phyloP scores from a whole-genome alignment of 2,113 vertebrate genomes.

The Accipiter virgatus region DNA sequence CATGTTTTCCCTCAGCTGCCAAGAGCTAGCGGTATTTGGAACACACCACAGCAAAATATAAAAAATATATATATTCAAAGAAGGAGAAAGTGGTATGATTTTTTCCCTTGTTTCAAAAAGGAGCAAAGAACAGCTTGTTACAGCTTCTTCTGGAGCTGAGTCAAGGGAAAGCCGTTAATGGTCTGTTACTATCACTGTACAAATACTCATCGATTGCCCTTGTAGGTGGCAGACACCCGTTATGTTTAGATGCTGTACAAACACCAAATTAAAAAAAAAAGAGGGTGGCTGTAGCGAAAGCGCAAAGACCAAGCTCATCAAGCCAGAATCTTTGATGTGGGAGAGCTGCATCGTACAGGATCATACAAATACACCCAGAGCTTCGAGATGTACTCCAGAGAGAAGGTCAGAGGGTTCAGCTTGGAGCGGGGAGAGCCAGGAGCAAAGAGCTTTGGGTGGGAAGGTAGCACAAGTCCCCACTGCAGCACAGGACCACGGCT shows the following conservation, averaged over 20 bases:
- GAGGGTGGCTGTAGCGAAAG: neutral
- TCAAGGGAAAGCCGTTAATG: neutral
- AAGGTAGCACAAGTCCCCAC: neutral
- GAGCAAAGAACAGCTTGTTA: neutral
- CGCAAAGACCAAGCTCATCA: neutral
- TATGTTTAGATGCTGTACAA: neutral
- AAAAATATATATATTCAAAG: neutral
- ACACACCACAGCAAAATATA: neutral
- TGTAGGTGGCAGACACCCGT: neutral
- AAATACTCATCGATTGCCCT: neutral
- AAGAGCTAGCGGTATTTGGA: neutral
- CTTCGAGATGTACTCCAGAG: neutral
- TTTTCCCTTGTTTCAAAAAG: neutral
- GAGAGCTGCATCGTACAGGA: neutral
- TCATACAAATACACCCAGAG: neutral
- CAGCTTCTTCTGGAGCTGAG: neutral
- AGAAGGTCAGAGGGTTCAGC: neutral
- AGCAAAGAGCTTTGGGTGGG: neutral
- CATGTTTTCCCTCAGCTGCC: neutral
- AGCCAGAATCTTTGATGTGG: neutral
- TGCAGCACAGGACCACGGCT: neutral
- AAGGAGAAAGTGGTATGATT: neutral
- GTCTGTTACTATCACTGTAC: neutral
- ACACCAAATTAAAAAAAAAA: neutral
- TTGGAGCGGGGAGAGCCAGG: neutral